Evolutionary conservation across 2,113 vertebrate genomes (phyloP).

Genomic region (Fulmarus glacialis): DNA sequence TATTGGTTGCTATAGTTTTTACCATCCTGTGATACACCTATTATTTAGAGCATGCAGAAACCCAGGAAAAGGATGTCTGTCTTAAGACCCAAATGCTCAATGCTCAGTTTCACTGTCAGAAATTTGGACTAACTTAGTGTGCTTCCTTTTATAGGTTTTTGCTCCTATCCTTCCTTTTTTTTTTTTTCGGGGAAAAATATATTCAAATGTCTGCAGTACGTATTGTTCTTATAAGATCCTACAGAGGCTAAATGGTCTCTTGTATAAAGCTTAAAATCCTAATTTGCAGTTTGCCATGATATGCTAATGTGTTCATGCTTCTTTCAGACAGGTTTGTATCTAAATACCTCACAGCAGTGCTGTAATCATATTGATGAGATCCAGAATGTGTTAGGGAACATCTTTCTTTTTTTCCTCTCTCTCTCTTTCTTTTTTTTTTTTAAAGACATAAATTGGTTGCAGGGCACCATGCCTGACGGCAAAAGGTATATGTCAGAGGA

Average conservation of each 20-base stretch:
- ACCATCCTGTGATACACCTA: background rate
- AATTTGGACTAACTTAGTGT: background rate
- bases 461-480: background rate
- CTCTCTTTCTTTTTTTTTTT: no score
- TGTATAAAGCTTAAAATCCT: slow-evolving; percentile 44
- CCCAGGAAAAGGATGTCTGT: background rate
- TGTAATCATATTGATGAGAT: background rate
- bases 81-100: slow-evolving; percentile 1
- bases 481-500: background rate
- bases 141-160: background rate
- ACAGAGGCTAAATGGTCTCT: slow-evolving; percentile 28
- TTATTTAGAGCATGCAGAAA: background rate
- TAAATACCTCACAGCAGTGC: background rate
- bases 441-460: background rate
- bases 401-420: rapidly evolving
- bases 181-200: background rate
- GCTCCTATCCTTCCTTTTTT: background rate
- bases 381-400: background rate
- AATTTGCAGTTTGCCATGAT: slow-evolving; percentile 37
- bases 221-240: slow-evolving; percentile 45
- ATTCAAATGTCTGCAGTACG: background rate
- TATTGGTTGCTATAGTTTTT: background rate
- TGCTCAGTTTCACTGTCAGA: slow-evolving; percentile 25
- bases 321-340: background rate
- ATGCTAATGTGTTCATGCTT: background rate